Evolutionary conservation across 2,888 invertebrate species (phyloP).

Genomic region (Trachelus iudaicus): DNA sequence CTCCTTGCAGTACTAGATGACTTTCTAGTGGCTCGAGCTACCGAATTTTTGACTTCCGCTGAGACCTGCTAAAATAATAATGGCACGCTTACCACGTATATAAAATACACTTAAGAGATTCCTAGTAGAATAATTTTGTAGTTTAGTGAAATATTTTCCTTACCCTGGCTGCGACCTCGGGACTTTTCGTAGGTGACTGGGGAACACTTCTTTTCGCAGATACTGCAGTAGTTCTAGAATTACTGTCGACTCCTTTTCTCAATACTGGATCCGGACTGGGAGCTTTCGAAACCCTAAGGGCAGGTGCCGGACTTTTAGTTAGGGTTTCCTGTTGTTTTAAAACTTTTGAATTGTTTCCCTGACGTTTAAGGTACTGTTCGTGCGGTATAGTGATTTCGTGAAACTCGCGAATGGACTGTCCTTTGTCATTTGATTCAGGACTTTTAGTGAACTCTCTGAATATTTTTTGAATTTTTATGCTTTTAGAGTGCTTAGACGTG

Average conservation of each 20-base stretch:
- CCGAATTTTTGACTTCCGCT: background rate
- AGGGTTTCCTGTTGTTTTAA: background rate
- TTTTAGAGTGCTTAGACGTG: background rate
- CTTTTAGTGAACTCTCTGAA: background rate
- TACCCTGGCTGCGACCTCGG: constrained; percentile 38
- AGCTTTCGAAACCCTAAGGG: constrained; percentile 43
- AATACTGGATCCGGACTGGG: constrained; percentile 43
- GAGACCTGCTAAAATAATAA: background rate
- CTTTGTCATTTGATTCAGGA: background rate
- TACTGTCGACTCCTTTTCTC: constrained; percentile 31
- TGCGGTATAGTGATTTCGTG: background rate
- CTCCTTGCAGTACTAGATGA: background rate
- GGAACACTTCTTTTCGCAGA: constrained; percentile 33
- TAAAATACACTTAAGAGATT: background rate
- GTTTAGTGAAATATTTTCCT: constrained; percentile 13
- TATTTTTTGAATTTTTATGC: background rate
- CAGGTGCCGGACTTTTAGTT: constrained; percentile 1
- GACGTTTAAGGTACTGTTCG: background rate
- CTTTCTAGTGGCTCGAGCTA: constrained; percentile 14
- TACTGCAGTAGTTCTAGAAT: constrained; percentile 12
- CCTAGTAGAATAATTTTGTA: background rate
- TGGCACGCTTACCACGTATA: background rate
- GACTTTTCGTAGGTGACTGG: constrained; percentile 43
- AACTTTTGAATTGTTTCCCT: background rate
- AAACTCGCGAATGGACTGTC: background rate